Percentiles rank a stretch among this genome's conserved stretches.
These are phyloP conservation scores for Eupithecia dodoneata DNA, from an alignment of 2,888 invertebrate genomes.

Conservation along the genomic window DNA sequence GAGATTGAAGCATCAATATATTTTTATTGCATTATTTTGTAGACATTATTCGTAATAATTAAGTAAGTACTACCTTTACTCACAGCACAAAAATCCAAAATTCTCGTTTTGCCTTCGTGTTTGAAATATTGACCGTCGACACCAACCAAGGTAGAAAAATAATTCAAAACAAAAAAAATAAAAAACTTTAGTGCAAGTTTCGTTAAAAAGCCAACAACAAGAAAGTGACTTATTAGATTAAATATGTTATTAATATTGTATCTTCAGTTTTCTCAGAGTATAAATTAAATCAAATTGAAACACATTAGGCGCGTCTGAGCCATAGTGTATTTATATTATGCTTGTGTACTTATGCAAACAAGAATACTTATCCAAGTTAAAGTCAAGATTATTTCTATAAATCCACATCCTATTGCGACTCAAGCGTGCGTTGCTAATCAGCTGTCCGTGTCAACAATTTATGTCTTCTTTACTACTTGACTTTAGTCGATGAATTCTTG, in stretches of 20 bases:
- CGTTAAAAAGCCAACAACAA: too few species aligned
- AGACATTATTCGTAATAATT: neutral
- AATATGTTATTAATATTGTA: too few species aligned
- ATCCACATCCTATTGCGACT: neutral
- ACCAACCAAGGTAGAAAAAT: too few species aligned
- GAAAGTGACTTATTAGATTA: too few species aligned
- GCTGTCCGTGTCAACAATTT: constrained; percentile 7
- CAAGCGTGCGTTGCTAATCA: constrained; percentile 7
- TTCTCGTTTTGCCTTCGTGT: too few species aligned
- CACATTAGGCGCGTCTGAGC: neutral
- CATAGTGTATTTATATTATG: neutral
- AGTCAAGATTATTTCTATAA: neutral
- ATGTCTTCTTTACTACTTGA: constrained; percentile 3
- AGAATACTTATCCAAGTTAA: neutral
- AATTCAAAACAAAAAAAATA: too few species aligned
- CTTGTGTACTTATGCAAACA: neutral
- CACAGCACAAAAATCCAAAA: too few species aligned
- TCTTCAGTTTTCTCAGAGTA: too few species aligned
- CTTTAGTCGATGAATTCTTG: constrained; percentile 5
- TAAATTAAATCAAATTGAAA: neutral
- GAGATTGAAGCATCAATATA: neutral
- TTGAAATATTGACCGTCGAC: too few species aligned
- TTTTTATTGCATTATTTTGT: neutral
- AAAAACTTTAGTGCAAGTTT: too few species aligned
- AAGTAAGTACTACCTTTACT: neutral